These are phyloP conservation scores for Goniozus legneri DNA, from an alignment of 1,140 invertebrate species.

Conservation along the genomic window DNA sequence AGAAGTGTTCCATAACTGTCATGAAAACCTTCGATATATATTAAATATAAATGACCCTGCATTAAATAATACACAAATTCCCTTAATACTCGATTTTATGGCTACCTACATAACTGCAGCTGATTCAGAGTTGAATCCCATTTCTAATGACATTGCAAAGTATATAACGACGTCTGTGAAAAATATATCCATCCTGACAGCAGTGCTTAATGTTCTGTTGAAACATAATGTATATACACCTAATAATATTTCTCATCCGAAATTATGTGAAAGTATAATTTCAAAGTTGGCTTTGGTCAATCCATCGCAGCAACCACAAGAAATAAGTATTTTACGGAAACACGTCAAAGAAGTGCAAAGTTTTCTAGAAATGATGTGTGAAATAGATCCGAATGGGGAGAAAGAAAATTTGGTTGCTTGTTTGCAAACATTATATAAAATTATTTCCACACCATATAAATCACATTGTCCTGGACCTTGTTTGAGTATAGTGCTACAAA, in stretches of 20 bases:
- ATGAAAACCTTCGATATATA: slow-evolving; percentile 2
- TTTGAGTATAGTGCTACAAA: slow-evolving; percentile 56
- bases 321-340: slow-evolving; percentile 22
- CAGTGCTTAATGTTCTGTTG: slow-evolving; percentile 23
- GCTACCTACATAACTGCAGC: slow-evolving; percentile 23
- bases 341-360: slow-evolving; percentile 24
- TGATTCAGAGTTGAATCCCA: slow-evolving; percentile 10
- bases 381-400: slow-evolving; percentile 15
- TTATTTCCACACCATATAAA: slow-evolving; percentile 35
- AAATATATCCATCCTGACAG: slow-evolving; percentile 27
- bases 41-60: slow-evolving; percentile 11
- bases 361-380: slow-evolving; percentile 25
- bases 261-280: slow-evolving; percentile 35
- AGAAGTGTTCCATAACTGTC: slow-evolving; percentile 12
- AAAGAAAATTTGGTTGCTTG: slow-evolving; percentile 27
- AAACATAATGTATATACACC: slow-evolving; percentile 24
- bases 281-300: slow-evolving; percentile 25
- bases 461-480: slow-evolving; percentile 49
- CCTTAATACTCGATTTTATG: slow-evolving; percentile 32
- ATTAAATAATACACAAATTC: slow-evolving; percentile 28
- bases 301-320: slow-evolving; percentile 15
- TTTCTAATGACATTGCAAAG: slow-evolving; percentile 26
- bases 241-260: slow-evolving; percentile 14
- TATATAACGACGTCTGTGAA: slow-evolving; percentile 22
- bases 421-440: slow-evolving; percentile 37